Base-by-base conservation (phyloP, 2,888 invertebrate genomes). In the Diadromus collaris region DNA sequence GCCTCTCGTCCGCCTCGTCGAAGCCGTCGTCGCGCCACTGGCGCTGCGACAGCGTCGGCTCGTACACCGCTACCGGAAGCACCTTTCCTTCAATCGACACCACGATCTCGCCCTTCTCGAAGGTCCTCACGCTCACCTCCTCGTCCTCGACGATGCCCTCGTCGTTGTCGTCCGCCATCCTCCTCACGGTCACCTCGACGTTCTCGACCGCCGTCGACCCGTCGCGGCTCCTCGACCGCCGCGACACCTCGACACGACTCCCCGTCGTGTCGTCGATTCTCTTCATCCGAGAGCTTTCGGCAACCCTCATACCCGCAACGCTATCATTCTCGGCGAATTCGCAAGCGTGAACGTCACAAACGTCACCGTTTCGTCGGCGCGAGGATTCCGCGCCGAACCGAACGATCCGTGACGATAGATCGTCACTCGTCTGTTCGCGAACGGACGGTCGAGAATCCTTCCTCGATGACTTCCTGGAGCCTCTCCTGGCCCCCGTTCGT, bases 291-390 rank as follows among this genome's bases (percentile, higher is more conserved):
- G 90, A 88, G 81, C 83, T 90, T 88, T 82, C 81, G 86, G 90
- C 90, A 90, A 91, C 90, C 90, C 90, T 90, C 91, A 90, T 83
- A 87, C 89, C 89, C 87, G 84, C 90, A 89, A 86, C 86, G 85
- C 90, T 90, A 90, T 90, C 89, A 83, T 86, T 85, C 80, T 85
- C 86, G 84, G 86, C 85, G 81, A 89, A 88, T 87, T 89, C 88
- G 89, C 89, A 88, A 86, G 84, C 77, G 63, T 82, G 13, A 27
- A 29, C 85, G 73, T 75, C 21, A 29, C n/a, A 54, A 73, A 77
- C 64, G 56, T 80, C 63, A 46, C 44, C 54, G 24, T 65, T 41
- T 24, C 13, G 13, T 63, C 19, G 41, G 58, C 44, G 38, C 32
- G 34, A 34, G 34, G 38, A 38, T 38, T 38, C 38, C 13, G 13